Percentiles rank a stretch among this genome's conserved stretches.
Conservation (phyloP, 2,797 vertebrate species). For the Acestrorhynchus altus region DNA sequence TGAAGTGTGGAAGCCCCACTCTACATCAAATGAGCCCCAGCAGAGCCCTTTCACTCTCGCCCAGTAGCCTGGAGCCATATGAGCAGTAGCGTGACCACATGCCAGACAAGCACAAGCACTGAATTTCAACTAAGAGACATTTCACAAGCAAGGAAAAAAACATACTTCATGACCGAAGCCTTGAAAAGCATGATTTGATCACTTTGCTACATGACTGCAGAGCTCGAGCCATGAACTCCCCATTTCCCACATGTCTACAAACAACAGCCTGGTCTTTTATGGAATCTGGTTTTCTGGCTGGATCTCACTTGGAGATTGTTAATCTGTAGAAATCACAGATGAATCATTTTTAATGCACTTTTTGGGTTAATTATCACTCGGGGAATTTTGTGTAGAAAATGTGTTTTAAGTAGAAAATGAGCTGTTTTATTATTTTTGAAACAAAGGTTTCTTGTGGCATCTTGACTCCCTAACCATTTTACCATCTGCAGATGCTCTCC, state of each 20-base stretch:
- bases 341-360: no score
- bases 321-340: background rate
- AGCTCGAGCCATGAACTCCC: background rate
- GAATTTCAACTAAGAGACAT: slow-evolving; percentile 69
- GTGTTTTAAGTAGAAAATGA: no score
- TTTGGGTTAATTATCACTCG: no score
- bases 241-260: no score
- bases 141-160: slow-evolving; percentile 15
- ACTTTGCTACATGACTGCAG: slow-evolving; percentile 34
- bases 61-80: slow-evolving; percentile 59
- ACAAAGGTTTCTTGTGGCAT: background rate
- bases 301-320: background rate
- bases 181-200: slow-evolving; percentile 35
- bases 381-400: no score
- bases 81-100: slow-evolving; percentile 42
- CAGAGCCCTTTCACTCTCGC: slow-evolving; percentile 70
- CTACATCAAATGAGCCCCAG: slow-evolving; percentile 56
- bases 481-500: slow-evolving; percentile 2
- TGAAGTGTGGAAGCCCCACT: slow-evolving; percentile 68
- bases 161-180: background rate
- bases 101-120: slow-evolving; percentile 67
- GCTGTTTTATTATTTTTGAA: background rate
- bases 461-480: background rate
- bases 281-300: background rate
- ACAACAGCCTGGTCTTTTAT: background rate